Evolutionary conservation across 1,140 invertebrate genomes (phyloP).

Genomic region (Tetragnatha versicolor): DNA sequence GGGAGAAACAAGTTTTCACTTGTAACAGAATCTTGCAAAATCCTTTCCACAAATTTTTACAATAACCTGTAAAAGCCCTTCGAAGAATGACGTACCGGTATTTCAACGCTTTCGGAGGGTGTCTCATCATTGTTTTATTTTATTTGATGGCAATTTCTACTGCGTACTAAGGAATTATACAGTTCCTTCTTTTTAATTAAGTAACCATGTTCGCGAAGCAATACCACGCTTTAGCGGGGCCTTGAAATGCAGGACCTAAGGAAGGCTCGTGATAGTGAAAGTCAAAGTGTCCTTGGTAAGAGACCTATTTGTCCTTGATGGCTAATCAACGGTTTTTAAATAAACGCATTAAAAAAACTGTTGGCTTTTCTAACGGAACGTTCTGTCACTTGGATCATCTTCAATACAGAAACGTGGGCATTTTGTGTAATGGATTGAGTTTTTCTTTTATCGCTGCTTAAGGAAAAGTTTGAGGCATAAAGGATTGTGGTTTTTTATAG

Average conservation of each 20-base stretch:
- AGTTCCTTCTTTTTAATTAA: slow-evolving; percentile 34
- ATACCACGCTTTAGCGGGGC: neutral
- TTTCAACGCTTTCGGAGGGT: neutral
- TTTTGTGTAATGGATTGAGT: too few species aligned
- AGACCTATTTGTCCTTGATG: slow-evolving; percentile 37
- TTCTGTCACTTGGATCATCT: slow-evolving; percentile 8
- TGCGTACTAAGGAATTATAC: slow-evolving; percentile 2
- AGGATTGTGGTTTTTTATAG: too few species aligned
- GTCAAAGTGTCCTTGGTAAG: slow-evolving; percentile 24
- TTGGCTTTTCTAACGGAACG: slow-evolving; percentile 41
- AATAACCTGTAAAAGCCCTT: neutral
- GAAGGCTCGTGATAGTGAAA: slow-evolving; percentile 31
- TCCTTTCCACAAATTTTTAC: too few species aligned
- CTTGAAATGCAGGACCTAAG: slow-evolving; percentile 19
- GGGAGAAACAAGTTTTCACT: too few species aligned
- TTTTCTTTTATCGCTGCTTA: too few species aligned
- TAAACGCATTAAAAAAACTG: slow-evolving; percentile 16
- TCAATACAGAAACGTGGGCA: slow-evolving; percentile 9
- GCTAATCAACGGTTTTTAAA: slow-evolving; percentile 49
- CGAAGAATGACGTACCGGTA: neutral
- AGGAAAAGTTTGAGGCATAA: too few species aligned
- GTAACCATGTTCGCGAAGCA: neutral
- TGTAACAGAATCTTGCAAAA: too few species aligned
- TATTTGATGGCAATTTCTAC: slow-evolving; percentile 1
- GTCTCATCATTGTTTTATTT: too few species aligned